Percentiles rank a stretch among this genome's conserved stretches.
Conservation (phyloP, 2,797 vertebrate genomes). For the Trachurus trachurus region DNA sequence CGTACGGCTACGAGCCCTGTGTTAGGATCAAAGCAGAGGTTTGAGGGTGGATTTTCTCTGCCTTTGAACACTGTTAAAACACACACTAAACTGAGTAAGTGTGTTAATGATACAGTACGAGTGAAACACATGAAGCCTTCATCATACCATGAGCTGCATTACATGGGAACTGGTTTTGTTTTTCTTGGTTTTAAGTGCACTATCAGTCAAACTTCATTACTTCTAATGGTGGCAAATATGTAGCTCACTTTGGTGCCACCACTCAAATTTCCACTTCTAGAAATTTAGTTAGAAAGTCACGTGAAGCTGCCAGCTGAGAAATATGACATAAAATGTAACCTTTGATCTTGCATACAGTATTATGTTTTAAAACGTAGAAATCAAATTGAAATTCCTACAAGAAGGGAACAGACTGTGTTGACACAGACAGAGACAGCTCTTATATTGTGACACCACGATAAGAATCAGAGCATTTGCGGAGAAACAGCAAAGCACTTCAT, state of each 20-base stretch:
- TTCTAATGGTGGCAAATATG: constrained; percentile 10
- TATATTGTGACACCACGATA: constrained; percentile 37
- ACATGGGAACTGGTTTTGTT: constrained; percentile 6
- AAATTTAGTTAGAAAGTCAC: neutral
- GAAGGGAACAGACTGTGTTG: constrained; percentile 29
- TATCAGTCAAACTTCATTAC: neutral
- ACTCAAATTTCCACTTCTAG: neutral
- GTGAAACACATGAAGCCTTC: constrained; percentile 23
- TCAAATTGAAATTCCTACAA: neutral
- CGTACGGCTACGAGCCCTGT: constrained; percentile 31
- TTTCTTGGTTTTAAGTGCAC: constrained; percentile 13
- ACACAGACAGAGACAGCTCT: constrained; percentile 22
- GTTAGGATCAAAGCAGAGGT: constrained; percentile 69
- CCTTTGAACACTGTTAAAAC: constrained; percentile 65
- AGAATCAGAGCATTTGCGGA: constrained; percentile 20
- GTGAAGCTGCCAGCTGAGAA: neutral
- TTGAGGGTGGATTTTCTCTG: constrained; percentile 63
- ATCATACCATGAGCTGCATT: constrained; percentile 15
- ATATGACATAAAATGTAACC: neutral
- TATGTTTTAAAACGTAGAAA: neutral
- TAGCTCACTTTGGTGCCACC: neutral
- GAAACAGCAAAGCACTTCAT: constrained; percentile 15
- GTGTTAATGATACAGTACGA: constrained; percentile 32
- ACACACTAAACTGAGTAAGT: constrained; percentile 18
- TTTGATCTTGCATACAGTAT: constrained; percentile 5